Evolutionary conservation across 2,113 vertebrate genomes (phyloP).

Genomic region (Chamaetylas fuelleborni): DNA sequence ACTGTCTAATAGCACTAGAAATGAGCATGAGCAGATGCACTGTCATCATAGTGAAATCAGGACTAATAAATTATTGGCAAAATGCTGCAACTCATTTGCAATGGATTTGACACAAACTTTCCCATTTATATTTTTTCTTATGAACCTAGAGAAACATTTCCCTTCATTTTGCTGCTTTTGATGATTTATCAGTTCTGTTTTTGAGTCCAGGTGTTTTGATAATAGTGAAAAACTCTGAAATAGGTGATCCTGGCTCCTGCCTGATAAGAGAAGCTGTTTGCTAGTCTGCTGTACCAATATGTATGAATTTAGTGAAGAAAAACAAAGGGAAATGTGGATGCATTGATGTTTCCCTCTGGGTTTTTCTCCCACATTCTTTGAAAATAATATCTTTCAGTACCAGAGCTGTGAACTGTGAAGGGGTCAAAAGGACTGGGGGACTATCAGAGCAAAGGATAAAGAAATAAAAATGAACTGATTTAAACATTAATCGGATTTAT

Average conservation of each 20-base stretch:
- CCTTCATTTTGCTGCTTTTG: conserved; percentile 4
- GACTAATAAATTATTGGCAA: background rate
- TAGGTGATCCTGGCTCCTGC: conserved; percentile 23
- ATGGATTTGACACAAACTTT: background rate
- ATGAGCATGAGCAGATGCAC: background rate
- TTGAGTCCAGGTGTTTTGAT: conserved; percentile 1
- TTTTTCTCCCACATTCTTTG: background rate
- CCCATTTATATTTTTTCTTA: background rate
- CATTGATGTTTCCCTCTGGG: background rate
- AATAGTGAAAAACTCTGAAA: background rate
- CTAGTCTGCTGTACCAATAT: background rate
- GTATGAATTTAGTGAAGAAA: background rate
- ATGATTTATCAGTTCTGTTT: background rate
- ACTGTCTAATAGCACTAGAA: background rate
- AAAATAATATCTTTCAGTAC: background rate
- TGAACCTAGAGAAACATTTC: background rate
- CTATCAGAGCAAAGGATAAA: background rate
- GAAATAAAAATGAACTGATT: background rate
- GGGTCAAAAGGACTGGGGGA: background rate
- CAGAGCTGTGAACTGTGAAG: background rate
- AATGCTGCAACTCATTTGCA: background rate
- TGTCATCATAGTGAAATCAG: background rate
- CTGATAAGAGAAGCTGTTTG: conserved; percentile 36
- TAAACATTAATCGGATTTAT: background rate
- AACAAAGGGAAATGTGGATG: background rate